Conservation (phyloP, 2,113 vertebrate genomes). For the Thamnophis sirtalis region DNA sequence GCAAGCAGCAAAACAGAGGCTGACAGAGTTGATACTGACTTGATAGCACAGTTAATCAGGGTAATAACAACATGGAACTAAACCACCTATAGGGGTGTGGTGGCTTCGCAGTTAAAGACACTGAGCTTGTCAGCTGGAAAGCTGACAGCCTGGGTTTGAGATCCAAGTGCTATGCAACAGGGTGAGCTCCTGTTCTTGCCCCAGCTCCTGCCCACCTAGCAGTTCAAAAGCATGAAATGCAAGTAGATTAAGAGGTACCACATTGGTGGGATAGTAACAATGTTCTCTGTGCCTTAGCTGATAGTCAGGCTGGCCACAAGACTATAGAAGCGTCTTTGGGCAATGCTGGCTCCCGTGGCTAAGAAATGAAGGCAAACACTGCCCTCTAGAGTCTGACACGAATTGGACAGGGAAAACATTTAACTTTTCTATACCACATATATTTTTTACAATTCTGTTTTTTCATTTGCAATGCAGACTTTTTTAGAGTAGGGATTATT, state of each 20-base stretch:
- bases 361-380: not conserved
- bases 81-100: not conserved
- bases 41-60: not conserved
- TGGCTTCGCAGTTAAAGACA: not conserved
- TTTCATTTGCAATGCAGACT: not conserved
- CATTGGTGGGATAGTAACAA: not conserved
- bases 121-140: not conserved
- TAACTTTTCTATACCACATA: not conserved
- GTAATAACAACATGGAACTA: not conserved
- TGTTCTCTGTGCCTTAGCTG: not conserved
- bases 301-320: not conserved
- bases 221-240: not conserved
- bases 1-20: no score
- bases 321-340: not conserved
- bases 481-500: not conserved
- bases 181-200: not conserved
- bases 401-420: not conserved
- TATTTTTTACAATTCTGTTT: not conserved
- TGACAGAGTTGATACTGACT: not conserved
- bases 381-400: not conserved
- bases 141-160: not conserved
- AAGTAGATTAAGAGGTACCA: not conserved
- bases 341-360: not conserved
- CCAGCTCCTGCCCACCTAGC: not conserved
- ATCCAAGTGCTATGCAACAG: not conserved